Evolutionary conservation across 2,888 invertebrate species (phyloP), one percentile per base, ranked within the genome.

Genomic region (Temnothorax rugatulus): DNA sequence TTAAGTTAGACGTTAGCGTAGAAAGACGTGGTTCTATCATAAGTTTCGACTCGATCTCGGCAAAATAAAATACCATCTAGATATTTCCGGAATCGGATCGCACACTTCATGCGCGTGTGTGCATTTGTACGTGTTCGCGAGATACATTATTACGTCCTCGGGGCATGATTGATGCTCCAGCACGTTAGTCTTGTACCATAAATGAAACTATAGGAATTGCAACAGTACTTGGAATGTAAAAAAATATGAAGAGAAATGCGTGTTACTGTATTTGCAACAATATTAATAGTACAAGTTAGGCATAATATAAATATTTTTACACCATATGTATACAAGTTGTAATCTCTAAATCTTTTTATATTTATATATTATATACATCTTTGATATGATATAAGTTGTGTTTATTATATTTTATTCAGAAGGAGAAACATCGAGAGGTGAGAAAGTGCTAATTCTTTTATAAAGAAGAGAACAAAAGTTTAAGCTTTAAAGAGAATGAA

Each of bases 21-120:
- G 34, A 50, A 21, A 64, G 18, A 76, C 38, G 0, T 15, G n/a
- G 25, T 68, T 77, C n/a, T 7, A 15, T 38, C 9, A 0, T 69
- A 68, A 5, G 38, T 76, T 64, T 52, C 11, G 1, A 66, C 29
- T 68, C 38, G 41, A 18, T 54, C 25, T 29, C 41, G 4, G 29
- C 5, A n/a, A 77, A 68, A 68, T 54, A 66, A 63, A 75, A 11
- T 38, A 38, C 5, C 41, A n/a, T n/a, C 2, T 7, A 52, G 25
- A 47, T 38, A 63, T 52, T 68, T 68, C 52, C n/a, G 25, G 21
- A 76, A 66, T 54, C 52, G 13, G 15, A 29, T 68, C n/a, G 15
- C 29, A n/a, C 15, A 66, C 41, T 76, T 76, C 13, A 21, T 25
- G 54, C 44, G 18, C 41, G 18, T n/a, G n/a, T 61, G 11, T 66